A percentile compares a stretch with the other conserved stretches of the same genome.
phyloP scores from a whole-genome alignment of 2,113 vertebrate species.

The Canis aureus region DNA sequence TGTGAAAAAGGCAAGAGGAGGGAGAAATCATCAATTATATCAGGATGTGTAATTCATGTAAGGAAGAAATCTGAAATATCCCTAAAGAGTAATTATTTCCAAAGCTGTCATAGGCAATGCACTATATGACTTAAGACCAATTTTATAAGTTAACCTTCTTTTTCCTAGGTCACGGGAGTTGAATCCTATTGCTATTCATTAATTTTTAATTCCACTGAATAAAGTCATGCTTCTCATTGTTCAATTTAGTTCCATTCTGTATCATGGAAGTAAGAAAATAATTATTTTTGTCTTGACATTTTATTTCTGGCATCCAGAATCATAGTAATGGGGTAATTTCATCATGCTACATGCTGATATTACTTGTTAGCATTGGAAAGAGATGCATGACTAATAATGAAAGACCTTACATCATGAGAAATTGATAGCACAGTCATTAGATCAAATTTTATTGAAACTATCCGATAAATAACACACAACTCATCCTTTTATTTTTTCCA shows the following conservation, averaged over 20 bases:
- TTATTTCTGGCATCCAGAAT: not conserved
- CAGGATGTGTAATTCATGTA: not conserved
- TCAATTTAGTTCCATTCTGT: not conserved
- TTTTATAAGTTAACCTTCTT: not conserved
- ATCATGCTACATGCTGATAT: not conserved
- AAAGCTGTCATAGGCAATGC: not conserved
- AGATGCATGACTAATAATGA: not conserved
- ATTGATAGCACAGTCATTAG: not conserved
- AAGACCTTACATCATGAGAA: not conserved
- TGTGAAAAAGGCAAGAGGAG: not conserved
- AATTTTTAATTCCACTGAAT: not conserved
- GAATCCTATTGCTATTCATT: not conserved
- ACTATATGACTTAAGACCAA: not conserved
- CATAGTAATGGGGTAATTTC: not conserved
- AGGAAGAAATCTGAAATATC: not conserved
- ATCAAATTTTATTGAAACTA: not conserved
- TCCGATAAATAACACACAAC: not conserved
- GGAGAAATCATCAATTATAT: not conserved
- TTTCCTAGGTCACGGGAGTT: not conserved
- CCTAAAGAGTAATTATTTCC: not conserved
- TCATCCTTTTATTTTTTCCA: not conserved
- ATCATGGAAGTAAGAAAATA: not conserved
- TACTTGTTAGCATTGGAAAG: not conserved
- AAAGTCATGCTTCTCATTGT: not conserved
- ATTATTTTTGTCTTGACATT: not conserved